Evolutionary conservation across 2,797 vertebrate genomes (phyloP).

Genomic region (Diplodus sargus): DNA sequence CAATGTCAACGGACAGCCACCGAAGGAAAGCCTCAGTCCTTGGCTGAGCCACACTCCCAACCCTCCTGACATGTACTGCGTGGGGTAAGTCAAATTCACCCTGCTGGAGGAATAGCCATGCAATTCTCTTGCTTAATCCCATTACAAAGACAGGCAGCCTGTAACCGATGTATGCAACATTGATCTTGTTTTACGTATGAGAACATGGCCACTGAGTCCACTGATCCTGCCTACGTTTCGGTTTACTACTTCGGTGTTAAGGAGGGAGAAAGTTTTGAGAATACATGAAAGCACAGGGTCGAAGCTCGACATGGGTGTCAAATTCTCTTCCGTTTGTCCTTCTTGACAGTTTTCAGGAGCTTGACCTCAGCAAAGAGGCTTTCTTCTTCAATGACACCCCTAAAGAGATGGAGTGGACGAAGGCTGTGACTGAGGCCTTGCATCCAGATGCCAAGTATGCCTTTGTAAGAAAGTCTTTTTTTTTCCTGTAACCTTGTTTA

Average conservation of each 20-base stretch:
- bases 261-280: slow-evolving; percentile 23
- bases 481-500: not conserved
- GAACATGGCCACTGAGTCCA: slow-evolving; percentile 16
- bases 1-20: slow-evolving; percentile 96
- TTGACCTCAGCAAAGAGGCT: slow-evolving; percentile 98
- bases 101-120: slow-evolving; percentile 17
- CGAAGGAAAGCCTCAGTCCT: slow-evolving; percentile 89
- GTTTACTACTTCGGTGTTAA: slow-evolving; percentile 21
- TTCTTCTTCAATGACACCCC: slow-evolving; percentile 98
- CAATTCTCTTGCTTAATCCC: slow-evolving; percentile 29
- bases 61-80: slow-evolving; percentile 95
- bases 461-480: slow-evolving; percentile 87
- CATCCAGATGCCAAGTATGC: slow-evolving; percentile 95
- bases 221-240: slow-evolving; percentile 44
- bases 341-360: slow-evolving; percentile 93
- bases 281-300: not conserved
- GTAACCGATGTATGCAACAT: slow-evolving; percentile 38
- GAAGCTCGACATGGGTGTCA: slow-evolving; percentile 9
- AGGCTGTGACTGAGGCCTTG: slow-evolving; percentile 91
- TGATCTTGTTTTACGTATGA: slow-evolving; percentile 43
- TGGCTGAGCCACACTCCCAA: slow-evolving; percentile 88
- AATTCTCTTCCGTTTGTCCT: slow-evolving; percentile 21
- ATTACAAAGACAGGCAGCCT: slow-evolving; percentile 38
- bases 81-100: slow-evolving; percentile 87
- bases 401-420: slow-evolving; percentile 96